Evolutionary conservation across 2,113 vertebrate species (phyloP), one percentile per base, ranked within the genome.

Genomic region (Rattus rattus): DNA sequence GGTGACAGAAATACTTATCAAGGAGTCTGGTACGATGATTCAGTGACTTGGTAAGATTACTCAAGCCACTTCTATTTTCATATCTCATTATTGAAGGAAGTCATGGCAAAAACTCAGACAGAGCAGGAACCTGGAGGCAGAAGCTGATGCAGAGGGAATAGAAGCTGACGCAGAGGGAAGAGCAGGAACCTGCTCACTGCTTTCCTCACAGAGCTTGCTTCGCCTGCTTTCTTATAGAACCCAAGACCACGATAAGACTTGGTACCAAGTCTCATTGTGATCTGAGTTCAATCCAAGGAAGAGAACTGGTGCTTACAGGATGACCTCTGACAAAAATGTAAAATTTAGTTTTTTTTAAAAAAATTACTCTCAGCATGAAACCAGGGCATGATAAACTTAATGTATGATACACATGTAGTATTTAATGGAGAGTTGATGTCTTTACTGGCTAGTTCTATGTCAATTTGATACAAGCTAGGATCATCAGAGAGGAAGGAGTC

Each of bases 301-400:
- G 22, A 43, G 22, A 16, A 43, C 7, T 17, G 24, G 13, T 39
- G 56, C 1, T 63, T 61, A 24, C 22, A 69, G 30, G 24, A 17
- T 84, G n/a, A 28, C 36, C 22, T 43, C 12, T 84, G 56, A 63
- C 20, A 81, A 24, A 43, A n/a, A 84, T n/a, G 61, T 8, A 17
- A 43, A 43, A 43, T 43, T 43, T 43, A 43, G 43, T 43, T 43
- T 43, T 43, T 43, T 43, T 43, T 43, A 2, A 43, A 43, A 2
- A 43, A 43, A 43, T 43, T 43, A 43, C 43, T 43, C 43, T 43
- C 43, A 43, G 43, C 43, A 43, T 43, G 3, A 52, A 54, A 90
- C 69, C 49, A 95, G 20, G 97, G 87, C 56, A 56, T 39, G 83
- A 43, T 22, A 88, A 81, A 26, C 49, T 94, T 16, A 87, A 30